Evolutionary conservation across 2,888 invertebrate genomes (phyloP), one percentile per base, ranked within the genome.

Genomic region (Omphaloscelis lunosa): DNA sequence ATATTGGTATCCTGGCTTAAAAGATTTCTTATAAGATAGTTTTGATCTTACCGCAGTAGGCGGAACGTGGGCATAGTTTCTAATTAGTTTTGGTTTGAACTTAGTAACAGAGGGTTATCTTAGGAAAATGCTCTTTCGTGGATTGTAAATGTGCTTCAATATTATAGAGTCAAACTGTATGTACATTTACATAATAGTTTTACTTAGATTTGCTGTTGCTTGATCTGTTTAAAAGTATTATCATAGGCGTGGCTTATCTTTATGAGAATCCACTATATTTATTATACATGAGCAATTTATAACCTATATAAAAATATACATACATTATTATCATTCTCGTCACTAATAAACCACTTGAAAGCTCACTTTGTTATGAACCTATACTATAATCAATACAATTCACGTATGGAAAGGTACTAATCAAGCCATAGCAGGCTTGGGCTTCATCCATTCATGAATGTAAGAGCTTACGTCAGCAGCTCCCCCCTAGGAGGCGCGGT

Each of bases 361-460:
- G 74, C 75, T 81, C 63, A 81, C 66, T 59, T 63, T 59, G 61
- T 69, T 73, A 75, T 78, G 68, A 65, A 56, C 29, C 72, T 72
- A 73, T 68, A 79, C 69, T 81, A 76, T 72, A 73, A 86, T 85
- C 78, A 79, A 85, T 75, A 81, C 74, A 72, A 79, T 67, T 75
- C 74, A 79, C 82, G 72, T 86, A 88, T 89, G 86, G 80, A 69
- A 82, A 80, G 73, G 66, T 82, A 87, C 79, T 86, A 87, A 91
- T 89, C 87, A 88, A 89, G 83, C 79, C 87, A 91, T 91, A 89
- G 89, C 89, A 88, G 89, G 91, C 91, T 92, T 92, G 91, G 92
- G 93, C 87, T 92, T 90, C 92, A 91, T 94, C 93, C 96, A 96
- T 96, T 96, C 96, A 96, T 96, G 93, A 95, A 95, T 90, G 91